Percentiles rank a stretch among this genome's conserved stretches.
Evolutionary conservation across 2,797 vertebrate genomes (phyloP).

Genomic region (Falco cherrug): DNA sequence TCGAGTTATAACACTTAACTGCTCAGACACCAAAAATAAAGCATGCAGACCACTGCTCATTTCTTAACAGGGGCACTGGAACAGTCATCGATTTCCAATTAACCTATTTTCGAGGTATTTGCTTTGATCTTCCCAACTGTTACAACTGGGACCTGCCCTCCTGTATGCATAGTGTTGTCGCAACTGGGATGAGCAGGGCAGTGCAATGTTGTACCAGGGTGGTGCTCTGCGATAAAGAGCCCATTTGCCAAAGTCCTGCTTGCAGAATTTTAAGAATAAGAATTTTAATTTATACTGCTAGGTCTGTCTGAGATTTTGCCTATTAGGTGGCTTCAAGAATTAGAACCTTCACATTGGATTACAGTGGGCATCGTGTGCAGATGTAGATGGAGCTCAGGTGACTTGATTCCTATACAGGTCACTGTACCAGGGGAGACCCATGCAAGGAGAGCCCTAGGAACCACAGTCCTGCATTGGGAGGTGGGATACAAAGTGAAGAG

Average conservation of each 20-base stretch:
- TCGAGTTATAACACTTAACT: background rate
- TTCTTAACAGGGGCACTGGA: background rate
- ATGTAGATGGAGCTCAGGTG: fast-evolving
- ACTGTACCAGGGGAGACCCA: fast-evolving
- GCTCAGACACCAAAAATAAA: background rate
- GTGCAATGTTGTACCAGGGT: background rate
- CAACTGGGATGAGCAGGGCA: background rate
- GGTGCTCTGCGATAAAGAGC: background rate
- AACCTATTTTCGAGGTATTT: background rate
- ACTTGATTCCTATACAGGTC: background rate
- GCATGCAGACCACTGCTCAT: background rate
- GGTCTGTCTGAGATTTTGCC: background rate
- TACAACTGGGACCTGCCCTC: background rate
- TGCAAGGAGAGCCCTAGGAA: background rate
- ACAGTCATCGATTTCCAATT: background rate
- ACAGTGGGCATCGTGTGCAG: background rate
- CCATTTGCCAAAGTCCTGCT: background rate
- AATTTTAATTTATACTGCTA: background rate
- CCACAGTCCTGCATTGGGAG: fast-evolving
- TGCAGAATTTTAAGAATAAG: background rate
- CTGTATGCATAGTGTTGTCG: background rate
- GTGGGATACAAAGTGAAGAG: fast-evolving
- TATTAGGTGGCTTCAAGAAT: background rate
- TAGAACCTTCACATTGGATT: background rate
- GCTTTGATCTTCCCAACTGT: background rate